Evolutionary conservation across 1,140 invertebrate species (phyloP), one percentile per base, ranked within the genome.

Genomic region (Muscidifurax raptorellus): DNA sequence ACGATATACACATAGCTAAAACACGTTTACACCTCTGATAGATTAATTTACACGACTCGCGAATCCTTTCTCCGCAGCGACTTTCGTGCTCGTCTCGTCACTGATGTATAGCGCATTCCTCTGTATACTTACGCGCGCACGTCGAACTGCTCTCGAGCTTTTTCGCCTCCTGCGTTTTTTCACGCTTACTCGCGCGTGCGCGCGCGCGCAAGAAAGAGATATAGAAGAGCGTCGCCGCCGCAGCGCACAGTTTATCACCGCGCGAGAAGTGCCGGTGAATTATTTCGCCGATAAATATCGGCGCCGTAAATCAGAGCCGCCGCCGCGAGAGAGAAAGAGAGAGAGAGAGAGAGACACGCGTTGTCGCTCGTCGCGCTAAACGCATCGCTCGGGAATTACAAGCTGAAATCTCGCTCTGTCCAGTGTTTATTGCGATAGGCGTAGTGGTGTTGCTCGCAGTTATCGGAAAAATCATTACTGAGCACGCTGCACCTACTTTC

Each of bases 251-350:
- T 74, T 74, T 74, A 72, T 82, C 80, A 36, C 27, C 15, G 18
- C 25, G 66, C 36, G 27, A 59, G 52, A 59, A 59, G 66, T 30
- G 27, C 2, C 12, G 44, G 47, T 82, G 81, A 82, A 82, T 76
- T 82, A 82, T 82, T 76, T 76, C 72, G 28, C 32, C 81, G 81
- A 76, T 82, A 76, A 82, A 67, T 82, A 76, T 82, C 72, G 81
- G 22, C 10, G 72, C 25, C 30, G 59, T 76, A 82, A 82, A 82
- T 82, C 81, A 82, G 67, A 27, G 67, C 67, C 25, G 25, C 28
- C 27, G 28, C 52, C 44, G 44, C 13, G 44, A 47, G 13, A 47
- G 44, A 47, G 44, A 47, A 13, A 18, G 44, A 1, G 59, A 67
- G 76, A 44, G 80, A 22, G 80, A 72, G 27, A 67, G 44, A 79